A percentile compares a stretch with the other conserved stretches of the same genome.
These are phyloP conservation scores for Pyrrhia umbra DNA, from an alignment of 2,888 invertebrate genomes.

Conservation along the genomic window DNA sequence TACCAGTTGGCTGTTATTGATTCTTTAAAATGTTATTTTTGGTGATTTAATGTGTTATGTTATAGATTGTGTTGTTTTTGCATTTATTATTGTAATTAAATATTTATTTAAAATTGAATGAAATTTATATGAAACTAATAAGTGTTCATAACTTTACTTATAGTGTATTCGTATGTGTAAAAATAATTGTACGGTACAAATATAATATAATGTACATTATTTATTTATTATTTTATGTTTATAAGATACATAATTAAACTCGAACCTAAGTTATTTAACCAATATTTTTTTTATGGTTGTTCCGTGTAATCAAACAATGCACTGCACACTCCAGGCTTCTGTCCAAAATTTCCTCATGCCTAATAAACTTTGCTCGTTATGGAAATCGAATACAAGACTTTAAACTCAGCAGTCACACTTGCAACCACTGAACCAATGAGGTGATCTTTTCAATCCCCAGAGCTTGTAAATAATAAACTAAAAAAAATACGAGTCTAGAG, in stretches of 20 bases:
- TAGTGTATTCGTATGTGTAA: neutral
- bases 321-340: no score
- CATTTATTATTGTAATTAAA: neutral
- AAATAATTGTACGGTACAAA: neutral
- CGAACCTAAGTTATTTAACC: no score
- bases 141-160: neutral
- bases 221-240: no score
- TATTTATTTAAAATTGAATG: slow-evolving; percentile 2
- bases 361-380: no score
- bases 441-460: neutral
- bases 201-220: no score
- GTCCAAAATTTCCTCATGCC: no score
- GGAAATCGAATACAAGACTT: no score
- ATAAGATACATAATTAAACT: no score
- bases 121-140: neutral
- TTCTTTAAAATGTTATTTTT: slow-evolving; percentile 90
- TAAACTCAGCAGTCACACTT: neutral
- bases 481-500: slow-evolving; percentile 4
- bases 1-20: slow-evolving; percentile 83
- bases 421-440: neutral
- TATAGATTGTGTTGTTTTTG: slow-evolving; percentile 47
- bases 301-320: no score
- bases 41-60: slow-evolving; percentile 82
- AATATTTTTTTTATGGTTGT: no score
- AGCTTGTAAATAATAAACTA: neutral